These are phyloP conservation scores for Notamacropus eugenii DNA, from an alignment of 2,797 vertebrate species.

Conservation along the genomic window DNA sequence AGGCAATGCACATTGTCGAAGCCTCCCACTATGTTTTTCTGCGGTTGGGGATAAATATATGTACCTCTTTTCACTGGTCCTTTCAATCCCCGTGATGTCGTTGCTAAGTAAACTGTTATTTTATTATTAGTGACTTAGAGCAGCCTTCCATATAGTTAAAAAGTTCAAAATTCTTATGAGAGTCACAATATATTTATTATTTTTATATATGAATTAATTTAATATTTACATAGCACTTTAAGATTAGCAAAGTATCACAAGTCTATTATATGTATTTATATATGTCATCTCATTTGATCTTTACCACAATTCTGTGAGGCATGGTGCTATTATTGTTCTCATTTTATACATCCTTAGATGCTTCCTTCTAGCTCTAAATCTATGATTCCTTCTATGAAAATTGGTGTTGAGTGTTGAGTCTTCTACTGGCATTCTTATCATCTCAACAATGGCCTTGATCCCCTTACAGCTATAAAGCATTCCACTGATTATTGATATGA, in stretches of 20 bases:
- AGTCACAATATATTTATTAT: neutral
- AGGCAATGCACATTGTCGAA: neutral
- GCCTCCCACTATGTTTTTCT: neutral
- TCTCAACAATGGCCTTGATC: neutral
- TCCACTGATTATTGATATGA: neutral
- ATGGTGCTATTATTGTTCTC: neutral
- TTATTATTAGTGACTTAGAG: neutral
- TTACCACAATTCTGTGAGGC: neutral
- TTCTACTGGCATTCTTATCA: neutral
- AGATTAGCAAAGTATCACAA: neutral
- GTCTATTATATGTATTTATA: neutral
- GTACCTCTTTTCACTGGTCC: neutral
- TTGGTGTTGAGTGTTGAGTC: neutral
- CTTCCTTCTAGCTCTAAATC: neutral
- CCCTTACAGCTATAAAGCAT: neutral
- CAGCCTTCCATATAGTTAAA: neutral
- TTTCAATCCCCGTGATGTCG: neutral
- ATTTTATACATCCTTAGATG: neutral
- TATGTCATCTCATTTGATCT: neutral
- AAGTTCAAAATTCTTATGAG: neutral
- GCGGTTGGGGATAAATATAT: neutral
- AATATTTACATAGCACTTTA: neutral
- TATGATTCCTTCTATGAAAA: neutral
- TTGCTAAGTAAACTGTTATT: neutral
- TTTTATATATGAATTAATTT: neutral